These are phyloP conservation scores for Malachius bipustulatus DNA, from an alignment of 2,888 invertebrate species.

Conservation along the genomic window DNA sequence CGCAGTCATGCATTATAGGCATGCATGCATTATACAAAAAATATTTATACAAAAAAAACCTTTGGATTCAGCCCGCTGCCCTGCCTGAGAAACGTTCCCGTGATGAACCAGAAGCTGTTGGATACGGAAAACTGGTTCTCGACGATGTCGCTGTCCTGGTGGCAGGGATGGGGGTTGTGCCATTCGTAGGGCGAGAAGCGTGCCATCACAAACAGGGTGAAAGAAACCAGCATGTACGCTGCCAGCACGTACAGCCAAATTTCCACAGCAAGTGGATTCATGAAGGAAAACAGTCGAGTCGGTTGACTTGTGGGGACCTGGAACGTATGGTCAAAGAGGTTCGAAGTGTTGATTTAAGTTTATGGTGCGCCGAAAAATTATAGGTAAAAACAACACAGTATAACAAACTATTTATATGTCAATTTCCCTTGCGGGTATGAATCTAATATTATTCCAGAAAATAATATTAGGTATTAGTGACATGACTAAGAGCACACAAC, in stretches of 20 bases:
- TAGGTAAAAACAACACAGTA: too few relatives aligned
- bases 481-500: too few relatives aligned
- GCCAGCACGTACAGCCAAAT: constrained; percentile 94
- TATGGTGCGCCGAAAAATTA: too few relatives aligned
- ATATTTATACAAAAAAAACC: too few relatives aligned
- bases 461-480: too few relatives aligned
- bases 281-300: constrained; percentile 84
- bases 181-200: constrained; percentile 95
- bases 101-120: constrained; percentile 86
- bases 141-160: constrained; percentile 69
- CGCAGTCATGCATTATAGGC: too few relatives aligned
- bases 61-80: constrained; percentile 76
- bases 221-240: constrained; percentile 87
- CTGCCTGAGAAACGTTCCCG: constrained; percentile 78
- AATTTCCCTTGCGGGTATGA: too few relatives aligned
- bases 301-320: constrained; percentile 85
- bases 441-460: too few relatives aligned
- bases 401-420: too few relatives aligned
- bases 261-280: constrained; percentile 90
- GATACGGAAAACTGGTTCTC: constrained; percentile 96
- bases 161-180: constrained; percentile 72
- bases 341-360: too few relatives aligned
- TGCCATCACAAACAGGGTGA: constrained; percentile 91
- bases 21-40: too few relatives aligned
- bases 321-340: too few relatives aligned